These are phyloP conservation scores for Turritopsis rubra DNA, from an alignment of 30 jellyfish, hydroid and myxozoan species.

Conservation along the genomic window DNA sequence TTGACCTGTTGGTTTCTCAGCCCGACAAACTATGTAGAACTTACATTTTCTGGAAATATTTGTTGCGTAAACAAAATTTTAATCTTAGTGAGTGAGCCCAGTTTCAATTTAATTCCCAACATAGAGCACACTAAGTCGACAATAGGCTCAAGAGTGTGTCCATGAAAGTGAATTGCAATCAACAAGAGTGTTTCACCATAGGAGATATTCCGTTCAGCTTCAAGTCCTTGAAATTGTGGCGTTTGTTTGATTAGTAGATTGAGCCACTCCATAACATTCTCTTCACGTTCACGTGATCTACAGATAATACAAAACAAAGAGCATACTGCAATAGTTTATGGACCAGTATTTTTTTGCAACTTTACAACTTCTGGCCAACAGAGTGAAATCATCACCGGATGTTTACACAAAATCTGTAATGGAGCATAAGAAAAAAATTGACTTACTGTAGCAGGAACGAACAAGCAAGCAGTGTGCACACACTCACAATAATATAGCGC, in stretches of 20 bases:
- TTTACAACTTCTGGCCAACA: no score
- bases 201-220: conserved; percentile 46
- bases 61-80: conserved; percentile 89
- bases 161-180: conserved; percentile 93
- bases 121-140: conserved; percentile 73
- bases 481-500: conserved; percentile 66
- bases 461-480: conserved; percentile 85
- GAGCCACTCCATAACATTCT: conserved; percentile 73
- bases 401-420: no score
- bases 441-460: conserved; percentile 69
- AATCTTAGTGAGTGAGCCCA: conserved; percentile 85
- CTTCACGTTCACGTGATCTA: conserved; percentile 87
- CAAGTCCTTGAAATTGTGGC: conserved; percentile 35
- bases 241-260: conserved; percentile 66
- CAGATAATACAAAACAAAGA: neutral
- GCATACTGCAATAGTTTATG: no score
- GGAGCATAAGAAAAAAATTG: neutral
- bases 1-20: no score
- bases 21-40: no score
- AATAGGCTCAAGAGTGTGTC: conserved; percentile 88
- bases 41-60: conserved; percentile 88
- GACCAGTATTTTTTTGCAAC: no score
- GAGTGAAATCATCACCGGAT: no score
- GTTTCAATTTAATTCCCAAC: conserved; percentile 73
- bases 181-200: conserved; percentile 89